Evolutionary conservation across 2,113 vertebrate genomes (phyloP).

Genomic region (Brachypodius melanocephalos): DNA sequence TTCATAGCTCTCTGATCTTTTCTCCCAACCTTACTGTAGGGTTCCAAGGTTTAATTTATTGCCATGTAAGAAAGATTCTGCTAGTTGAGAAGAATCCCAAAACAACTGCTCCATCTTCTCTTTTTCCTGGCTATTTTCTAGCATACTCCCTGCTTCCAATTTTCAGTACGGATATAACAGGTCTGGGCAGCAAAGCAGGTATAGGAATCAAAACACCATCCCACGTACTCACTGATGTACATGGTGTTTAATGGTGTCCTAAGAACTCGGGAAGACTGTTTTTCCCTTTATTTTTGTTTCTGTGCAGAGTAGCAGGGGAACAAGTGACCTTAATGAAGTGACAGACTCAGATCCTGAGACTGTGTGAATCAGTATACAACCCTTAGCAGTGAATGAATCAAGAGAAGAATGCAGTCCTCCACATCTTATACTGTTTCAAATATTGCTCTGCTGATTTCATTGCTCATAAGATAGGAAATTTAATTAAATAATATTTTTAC

Average conservation of each 20-base stretch:
- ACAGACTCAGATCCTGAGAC: not conserved
- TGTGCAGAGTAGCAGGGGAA: not conserved
- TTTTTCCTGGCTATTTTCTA: not conserved
- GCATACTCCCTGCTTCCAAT: not conserved
- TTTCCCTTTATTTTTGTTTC: not conserved
- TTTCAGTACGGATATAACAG: not conserved
- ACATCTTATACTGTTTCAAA: not conserved
- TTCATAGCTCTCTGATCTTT: not conserved
- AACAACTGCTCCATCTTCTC: not conserved
- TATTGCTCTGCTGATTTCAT: not conserved
- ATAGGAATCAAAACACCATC: not conserved
- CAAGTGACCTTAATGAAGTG: not conserved
- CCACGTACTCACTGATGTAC: not conserved
- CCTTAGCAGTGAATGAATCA: not conserved
- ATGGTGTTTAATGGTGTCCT: not conserved
- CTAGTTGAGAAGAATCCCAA: not conserved
- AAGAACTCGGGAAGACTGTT: not conserved
- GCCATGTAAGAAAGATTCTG: not conserved
- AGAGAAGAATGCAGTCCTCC: not conserved
- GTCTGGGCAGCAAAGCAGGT: not conserved
- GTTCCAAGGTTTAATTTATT: not conserved
- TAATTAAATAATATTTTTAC: not conserved
- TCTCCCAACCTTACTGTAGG: not conserved
- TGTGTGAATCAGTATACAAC: not conserved
- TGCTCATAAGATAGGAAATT: not conserved